Evolutionary conservation across 2,113 vertebrate genomes (phyloP).

Genomic region (Ginglymostoma cirratum): DNA sequence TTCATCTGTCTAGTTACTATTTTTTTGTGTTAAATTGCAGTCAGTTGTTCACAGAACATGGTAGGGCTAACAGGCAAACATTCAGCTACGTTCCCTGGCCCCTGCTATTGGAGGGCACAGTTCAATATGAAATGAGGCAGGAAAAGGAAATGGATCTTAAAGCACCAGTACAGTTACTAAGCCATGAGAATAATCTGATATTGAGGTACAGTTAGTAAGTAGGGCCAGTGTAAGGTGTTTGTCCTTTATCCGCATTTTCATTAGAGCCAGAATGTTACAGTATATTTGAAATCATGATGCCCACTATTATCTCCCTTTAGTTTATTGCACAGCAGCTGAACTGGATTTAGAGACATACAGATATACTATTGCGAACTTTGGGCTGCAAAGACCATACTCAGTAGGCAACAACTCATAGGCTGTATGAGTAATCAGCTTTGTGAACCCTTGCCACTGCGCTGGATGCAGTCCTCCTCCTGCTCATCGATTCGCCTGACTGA

Average conservation of each 20-base stretch:
- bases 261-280: neutral
- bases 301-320: neutral
- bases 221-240: neutral
- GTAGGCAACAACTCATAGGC: no score
- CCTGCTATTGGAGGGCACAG: neutral
- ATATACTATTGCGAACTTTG: no score
- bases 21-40: neutral
- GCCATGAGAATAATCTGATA: neutral
- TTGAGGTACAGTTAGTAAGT: neutral
- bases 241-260: neutral
- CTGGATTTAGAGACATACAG: neutral
- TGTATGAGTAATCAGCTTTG: neutral
- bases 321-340: neutral
- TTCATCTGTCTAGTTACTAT: neutral
- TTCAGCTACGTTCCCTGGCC: neutral
- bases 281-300: neutral
- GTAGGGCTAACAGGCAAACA: neutral
- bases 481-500: neutral
- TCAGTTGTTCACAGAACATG: neutral
- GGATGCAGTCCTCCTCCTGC: neutral
- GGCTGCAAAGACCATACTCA: no score
- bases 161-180: neutral
- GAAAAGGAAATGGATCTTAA: neutral
- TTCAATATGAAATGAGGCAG: neutral
- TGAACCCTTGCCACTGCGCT: neutral